Base-by-base conservation (phyloP, 2,113 vertebrate species). In the Phaethornis superciliosus region DNA sequence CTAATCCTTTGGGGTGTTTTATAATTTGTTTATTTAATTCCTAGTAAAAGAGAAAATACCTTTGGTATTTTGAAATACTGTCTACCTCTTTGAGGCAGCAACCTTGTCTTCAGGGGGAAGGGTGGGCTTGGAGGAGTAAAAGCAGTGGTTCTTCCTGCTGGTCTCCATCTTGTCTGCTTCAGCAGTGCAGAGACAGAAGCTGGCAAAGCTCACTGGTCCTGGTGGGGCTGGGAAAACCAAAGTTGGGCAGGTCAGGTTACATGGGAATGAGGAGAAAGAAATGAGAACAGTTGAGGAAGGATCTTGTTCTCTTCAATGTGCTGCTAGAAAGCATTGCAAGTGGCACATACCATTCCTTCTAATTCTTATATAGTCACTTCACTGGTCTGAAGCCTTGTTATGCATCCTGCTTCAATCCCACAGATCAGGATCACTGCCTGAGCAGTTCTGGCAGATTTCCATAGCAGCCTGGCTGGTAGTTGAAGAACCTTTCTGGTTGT, bases 191-290 rank as follows among this genome's bases (percentile, higher is more conserved):
- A 14, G 67, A 42, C 35, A 80, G 56, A 47, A 32, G 81, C 4
- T 65, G 54, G 28, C 21, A 12, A 30, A 47, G 28, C 5, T 1
- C 1, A 0, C 20, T 44, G 28, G 46, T 42, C 0, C 0, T 10
- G 35, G 12, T 12, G 8, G 26, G 32, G 12, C 44, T 58, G 42
- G 55, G n/a, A n/a, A 42, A 35, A 18, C 58, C 20, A 4, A 8
- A 46, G 19, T 1, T 37, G 78, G 69, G 22, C 42, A 49, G 68
- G 11, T 63, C 28, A 13, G 60, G n/a, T n/a, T 70, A 16, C 0
- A 0, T 27, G 33, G n/a, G 68, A 13, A 2, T 1, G 6, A 27
- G 40, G 28, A 76, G 78, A 16, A 63, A 35, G 44, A 58, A 27
- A 20, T n/a, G 4, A 6, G n/a, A 7, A 63, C 8, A 11, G 33